Evolutionary conservation across 92 coral and sea anemone species (phyloP).

Genomic region (Phymanthus crucifer): DNA sequence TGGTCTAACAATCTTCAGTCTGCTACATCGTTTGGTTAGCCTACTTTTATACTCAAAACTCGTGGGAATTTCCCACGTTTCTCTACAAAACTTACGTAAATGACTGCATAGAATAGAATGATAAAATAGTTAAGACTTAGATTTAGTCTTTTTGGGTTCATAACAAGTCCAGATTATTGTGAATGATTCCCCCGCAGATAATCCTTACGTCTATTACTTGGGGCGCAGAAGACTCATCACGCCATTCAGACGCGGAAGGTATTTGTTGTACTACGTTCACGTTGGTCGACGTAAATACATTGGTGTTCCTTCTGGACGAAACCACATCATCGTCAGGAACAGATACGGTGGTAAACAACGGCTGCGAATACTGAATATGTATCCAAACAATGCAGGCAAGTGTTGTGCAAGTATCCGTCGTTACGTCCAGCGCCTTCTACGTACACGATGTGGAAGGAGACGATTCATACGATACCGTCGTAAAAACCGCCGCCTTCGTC

Average conservation of each 20-base stretch:
- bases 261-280: slow-evolving; percentile 7
- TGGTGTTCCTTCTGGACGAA: slow-evolving; percentile 11
- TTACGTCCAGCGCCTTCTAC: slow-evolving; percentile 20
- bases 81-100: no score
- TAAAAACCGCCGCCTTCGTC: slow-evolving; percentile 13
- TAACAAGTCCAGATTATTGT: background rate
- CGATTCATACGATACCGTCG: background rate
- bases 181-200: background rate
- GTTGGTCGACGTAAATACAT: slow-evolving; percentile 4
- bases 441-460: slow-evolving; percentile 22
- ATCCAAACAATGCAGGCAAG: background rate
- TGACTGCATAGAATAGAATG: no score
- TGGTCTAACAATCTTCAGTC: no score
- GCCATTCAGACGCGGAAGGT: slow-evolving; percentile 11
- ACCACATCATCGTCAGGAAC: slow-evolving; percentile 2
- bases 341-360: slow-evolving; percentile 11
- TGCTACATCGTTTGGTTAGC: no score
- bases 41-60: no score
- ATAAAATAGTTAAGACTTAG: no score
- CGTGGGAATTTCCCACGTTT: no score
- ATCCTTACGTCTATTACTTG: slow-evolving; percentile 8
- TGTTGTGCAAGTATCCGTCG: slow-evolving; percentile 37
- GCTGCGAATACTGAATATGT: slow-evolving; percentile 8
- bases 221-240: slow-evolving; percentile 10
- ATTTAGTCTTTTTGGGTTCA: no score